Evolutionary conservation across 2,888 invertebrate genomes (phyloP).

Genomic region (Podabrus alpinus): DNA sequence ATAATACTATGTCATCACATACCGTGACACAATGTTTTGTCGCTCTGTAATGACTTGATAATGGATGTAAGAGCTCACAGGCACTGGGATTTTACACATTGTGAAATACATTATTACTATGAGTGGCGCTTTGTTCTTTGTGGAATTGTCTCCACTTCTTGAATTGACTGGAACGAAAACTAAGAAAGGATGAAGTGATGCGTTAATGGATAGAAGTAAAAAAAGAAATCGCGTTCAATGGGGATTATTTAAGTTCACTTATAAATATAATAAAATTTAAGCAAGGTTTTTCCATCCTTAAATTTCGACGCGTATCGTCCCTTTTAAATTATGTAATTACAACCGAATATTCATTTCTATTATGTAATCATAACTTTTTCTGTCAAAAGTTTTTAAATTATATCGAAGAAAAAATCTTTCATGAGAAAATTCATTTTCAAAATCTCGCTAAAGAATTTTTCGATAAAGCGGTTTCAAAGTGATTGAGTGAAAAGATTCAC

Average conservation of each 20-base stretch:
- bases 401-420: background rate
- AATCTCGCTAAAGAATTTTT: conserved; percentile 1
- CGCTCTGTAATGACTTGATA: conserved; percentile 45
- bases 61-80: conserved; percentile 43
- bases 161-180: conserved; percentile 39
- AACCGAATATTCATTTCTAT: background rate
- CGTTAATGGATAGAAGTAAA: conserved; percentile 36
- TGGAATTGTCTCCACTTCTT: conserved; percentile 31
- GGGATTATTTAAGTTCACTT: conserved; percentile 35
- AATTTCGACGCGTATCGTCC: background rate
- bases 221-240: conserved; percentile 32
- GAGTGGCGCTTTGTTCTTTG: conserved; percentile 42
- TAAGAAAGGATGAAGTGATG: conserved; percentile 39
- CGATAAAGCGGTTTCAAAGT: conserved; percentile 9
- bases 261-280: conserved; percentile 4
- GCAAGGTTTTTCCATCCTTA: background rate
- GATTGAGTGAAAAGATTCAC: conserved; percentile 20
- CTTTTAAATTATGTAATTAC: background rate
- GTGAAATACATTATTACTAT: conserved; percentile 45
- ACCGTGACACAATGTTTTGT: conserved; percentile 44
- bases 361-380: background rate
- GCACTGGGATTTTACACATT: conserved; percentile 41
- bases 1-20: conserved; percentile 42
- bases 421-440: background rate
- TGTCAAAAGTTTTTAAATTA: background rate